These are phyloP conservation scores for Cryptoleucopteryx plumbea DNA, from an alignment of 2,113 vertebrate species.

Conservation along the genomic window DNA sequence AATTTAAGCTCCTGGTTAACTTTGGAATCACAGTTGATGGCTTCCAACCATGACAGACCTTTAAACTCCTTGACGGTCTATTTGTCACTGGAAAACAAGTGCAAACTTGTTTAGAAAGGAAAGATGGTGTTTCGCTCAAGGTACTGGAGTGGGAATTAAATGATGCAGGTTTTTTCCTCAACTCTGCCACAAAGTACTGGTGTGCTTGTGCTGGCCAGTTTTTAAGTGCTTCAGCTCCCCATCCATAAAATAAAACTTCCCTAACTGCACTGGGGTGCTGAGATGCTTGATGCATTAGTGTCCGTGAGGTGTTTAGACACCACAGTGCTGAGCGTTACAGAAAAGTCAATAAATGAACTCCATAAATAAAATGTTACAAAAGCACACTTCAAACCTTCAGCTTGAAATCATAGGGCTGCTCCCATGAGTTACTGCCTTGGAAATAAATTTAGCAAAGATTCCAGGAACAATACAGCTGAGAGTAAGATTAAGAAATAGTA, in stretches of 20 bases:
- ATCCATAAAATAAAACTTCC: neutral
- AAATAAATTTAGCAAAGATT: constrained; percentile 25
- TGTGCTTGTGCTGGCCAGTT: neutral
- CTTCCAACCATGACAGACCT: constrained; percentile 22
- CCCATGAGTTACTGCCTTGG: neutral
- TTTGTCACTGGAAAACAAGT: constrained; percentile 31
- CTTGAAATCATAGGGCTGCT: neutral
- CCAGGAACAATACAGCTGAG: neutral
- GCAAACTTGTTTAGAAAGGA: neutral
- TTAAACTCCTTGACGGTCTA: constrained; percentile 19
- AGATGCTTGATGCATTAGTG: neutral
- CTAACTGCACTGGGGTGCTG: neutral
- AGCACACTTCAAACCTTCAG: neutral
- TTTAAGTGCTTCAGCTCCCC: neutral
- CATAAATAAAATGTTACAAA: constrained; percentile 41
- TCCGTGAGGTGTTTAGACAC: neutral
- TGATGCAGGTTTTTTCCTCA: neutral
- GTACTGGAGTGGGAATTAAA: neutral
- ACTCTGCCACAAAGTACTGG: neutral
- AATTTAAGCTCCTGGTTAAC: constrained; percentile 2
- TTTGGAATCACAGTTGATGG: neutral
- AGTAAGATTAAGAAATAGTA: neutral
- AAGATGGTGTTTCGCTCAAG: neutral
- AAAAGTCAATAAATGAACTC: constrained; percentile 18
- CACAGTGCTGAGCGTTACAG: neutral